Evolutionary conservation across 2,888 invertebrate genomes (phyloP), one percentile per base, ranked within the genome.

Genomic region (Liodrosophila aerea): DNA sequence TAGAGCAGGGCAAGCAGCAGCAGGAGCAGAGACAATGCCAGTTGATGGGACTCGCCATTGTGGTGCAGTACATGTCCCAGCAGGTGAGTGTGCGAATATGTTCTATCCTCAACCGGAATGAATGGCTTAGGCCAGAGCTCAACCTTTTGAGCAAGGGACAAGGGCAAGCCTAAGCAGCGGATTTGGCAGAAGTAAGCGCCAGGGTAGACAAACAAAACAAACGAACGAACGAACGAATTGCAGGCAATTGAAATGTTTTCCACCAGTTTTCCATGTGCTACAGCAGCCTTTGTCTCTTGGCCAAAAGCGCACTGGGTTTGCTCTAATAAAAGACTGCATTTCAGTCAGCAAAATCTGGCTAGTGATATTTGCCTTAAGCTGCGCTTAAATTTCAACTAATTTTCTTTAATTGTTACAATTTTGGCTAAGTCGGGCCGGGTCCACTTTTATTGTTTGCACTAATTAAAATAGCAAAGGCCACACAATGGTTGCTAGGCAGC

Each of bases 11-110:
- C n/a, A 51, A 40, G 7, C 37, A 60, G 41, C 22, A 52, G 37
- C 34, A 58, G 61, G 49, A 61, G 47, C 54, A 69, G 37, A 80
- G 81, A 46, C 92, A 94, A 43, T 93, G 93, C 77, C 94, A 95
- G 56, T 93, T 96, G 50, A 95, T 97, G 90, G 97, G 96, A 36
- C 92, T 97, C 83, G 94, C 95, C 63, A 93, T 95, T 70, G 92
- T 97, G 69, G 93, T 97, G 75, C 95, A 96, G 89, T 96, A 97
- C 91, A 92, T 97, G 88, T 95, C 95, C 82, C 93, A 93, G 89
- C 92, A 93, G 89, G 94, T 94, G 90, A 93, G 93, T 34, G 15
- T 11, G 49, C 16, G 27, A 13, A 11, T 2, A 4, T 11, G 3
- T n/a, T 4, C 49, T n/a, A 13, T 18, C n/a, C 9, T 7, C 11